Evolutionary conservation across 2,113 vertebrate genomes (phyloP), one percentile per base, ranked within the genome.

Genomic region (Crocuta crocuta): DNA sequence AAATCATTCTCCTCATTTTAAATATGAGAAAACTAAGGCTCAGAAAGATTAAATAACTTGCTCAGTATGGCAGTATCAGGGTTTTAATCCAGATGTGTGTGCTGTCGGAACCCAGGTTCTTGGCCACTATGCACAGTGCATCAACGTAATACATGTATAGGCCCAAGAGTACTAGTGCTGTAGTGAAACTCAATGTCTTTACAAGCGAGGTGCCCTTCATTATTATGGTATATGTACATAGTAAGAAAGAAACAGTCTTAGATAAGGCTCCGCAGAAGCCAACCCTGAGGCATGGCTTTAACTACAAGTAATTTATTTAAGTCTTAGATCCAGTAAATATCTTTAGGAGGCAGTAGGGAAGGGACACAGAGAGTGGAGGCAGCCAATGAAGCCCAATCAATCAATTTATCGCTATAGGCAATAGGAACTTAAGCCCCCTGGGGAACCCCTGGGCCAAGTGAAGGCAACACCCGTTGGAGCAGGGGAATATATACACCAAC

Each of bases 11-110:
- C 9, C 55, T 9, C 48, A 23, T 48, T 53, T 88, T 35, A 89
- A 97, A 94, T 39, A 76, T 45, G 48, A 92, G 26, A 53, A 93
- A 88, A 61, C 33, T 26, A 81, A 61, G 28, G 10, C 45, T 81
- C 61, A 45, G 24, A 81, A 82, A 95, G 17, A 70, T 74, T 63
- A 91, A 91, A 68, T 70, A 28, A 43, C 23, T 43, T 80, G 21
- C 70, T 89, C 21, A 53, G 93, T 86, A 61, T 21, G 26, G 10
- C 23, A 23, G 16, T 82, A 4, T 68, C 23, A 35, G 31, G 8
- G 45, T 92, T 79, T 70, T 70, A 84, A 45, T 19, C 23, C 4
- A 48, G 78, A 58, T 74, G 26, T 50, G 1, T 31, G 48, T 58
- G 48, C n/a, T 70, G 16, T 82, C 9, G 33, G 33, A 92, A 50